Evolutionary conservation across 2,113 vertebrate genomes (phyloP).

Genomic region (Theristicus caerulescens): DNA sequence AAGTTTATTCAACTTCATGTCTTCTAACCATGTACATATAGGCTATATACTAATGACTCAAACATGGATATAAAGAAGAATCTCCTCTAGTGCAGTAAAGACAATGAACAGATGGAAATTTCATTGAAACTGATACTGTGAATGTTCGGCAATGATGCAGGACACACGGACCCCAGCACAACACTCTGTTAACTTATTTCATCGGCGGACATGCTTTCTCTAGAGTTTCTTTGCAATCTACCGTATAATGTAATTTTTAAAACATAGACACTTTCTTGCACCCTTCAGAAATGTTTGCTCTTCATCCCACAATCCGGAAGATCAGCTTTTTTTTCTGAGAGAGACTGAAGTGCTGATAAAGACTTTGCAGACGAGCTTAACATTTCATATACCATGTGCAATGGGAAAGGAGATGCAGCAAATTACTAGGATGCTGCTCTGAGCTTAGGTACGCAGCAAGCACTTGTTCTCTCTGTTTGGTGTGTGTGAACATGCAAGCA

Average conservation of each 20-base stretch:
- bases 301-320: background rate
- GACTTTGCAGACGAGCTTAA: background rate
- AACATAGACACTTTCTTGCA: background rate
- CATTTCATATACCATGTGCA: background rate
- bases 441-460: background rate
- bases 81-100: background rate
- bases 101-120: background rate
- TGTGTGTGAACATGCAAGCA: background rate
- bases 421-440: background rate
- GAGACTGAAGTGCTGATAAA: background rate
- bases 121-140: background rate
- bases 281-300: background rate
- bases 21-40: background rate
- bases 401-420: background rate
- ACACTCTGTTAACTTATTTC: background rate
- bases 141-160: background rate
- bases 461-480: background rate
- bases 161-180: background rate
- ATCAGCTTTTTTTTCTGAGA: background rate
- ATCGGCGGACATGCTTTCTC: background rate
- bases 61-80: background rate
- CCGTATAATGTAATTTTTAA: background rate
- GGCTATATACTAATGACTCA: background rate
- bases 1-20: background rate
- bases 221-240: background rate